phyloP scores from a whole-genome alignment of 2,888 invertebrate genomes.

The Drosophila birchii region DNA sequence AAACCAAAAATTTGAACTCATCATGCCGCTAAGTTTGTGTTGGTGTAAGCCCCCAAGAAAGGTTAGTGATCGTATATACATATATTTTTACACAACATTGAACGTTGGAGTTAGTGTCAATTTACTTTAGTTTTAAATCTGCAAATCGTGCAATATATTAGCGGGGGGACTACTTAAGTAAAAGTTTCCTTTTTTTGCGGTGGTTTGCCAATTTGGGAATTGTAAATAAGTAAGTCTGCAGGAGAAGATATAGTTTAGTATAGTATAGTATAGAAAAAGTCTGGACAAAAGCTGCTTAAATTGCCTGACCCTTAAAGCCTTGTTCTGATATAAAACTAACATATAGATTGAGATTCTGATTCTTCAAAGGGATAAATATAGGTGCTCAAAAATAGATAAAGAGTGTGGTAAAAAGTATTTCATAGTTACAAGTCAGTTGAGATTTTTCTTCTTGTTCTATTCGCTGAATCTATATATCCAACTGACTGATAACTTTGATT shows the following conservation, averaged over 20 bases:
- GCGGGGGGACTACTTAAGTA: background rate
- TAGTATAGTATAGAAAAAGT: background rate
- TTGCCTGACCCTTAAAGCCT: background rate
- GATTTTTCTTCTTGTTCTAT: background rate
- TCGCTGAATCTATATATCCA: too few relatives aligned
- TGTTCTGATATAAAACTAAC: background rate
- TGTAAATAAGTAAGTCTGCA: background rate
- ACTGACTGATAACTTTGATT: background rate
- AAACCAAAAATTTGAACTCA: conserved; percentile 14
- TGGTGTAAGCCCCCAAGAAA: conserved; percentile 24
- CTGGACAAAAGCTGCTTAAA: background rate
- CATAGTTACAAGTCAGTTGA: background rate
- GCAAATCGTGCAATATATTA: conserved; percentile 4
- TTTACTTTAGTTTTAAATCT: background rate
- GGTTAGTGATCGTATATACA: conserved; percentile 34
- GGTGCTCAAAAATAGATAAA: background rate
- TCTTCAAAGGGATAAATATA: background rate
- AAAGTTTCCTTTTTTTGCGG: background rate
- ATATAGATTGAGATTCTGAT: conserved; percentile 15
- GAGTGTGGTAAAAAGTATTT: background rate
- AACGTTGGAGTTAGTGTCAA: conserved; percentile 36
- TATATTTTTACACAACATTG: conserved; percentile 29
- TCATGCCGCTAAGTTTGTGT: conserved; percentile 27
- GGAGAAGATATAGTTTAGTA: background rate
- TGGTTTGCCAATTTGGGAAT: conserved; percentile 13